phyloP scores from a whole-genome alignment of 1,140 invertebrate genomes.

The Mamestra configurata region DNA sequence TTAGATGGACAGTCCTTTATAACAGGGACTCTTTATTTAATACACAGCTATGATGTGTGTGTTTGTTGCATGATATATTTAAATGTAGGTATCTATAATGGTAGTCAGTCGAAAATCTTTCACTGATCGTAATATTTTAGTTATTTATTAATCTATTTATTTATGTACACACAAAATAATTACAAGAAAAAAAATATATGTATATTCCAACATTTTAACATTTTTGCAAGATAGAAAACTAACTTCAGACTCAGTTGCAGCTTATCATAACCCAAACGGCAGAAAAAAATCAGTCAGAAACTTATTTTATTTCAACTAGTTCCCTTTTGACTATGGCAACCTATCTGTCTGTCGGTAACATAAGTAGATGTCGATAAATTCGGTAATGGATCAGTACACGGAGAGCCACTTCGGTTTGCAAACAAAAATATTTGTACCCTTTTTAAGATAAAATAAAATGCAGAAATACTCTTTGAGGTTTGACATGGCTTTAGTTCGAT shows the following conservation, averaged over 20 bases:
- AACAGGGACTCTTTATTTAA: background rate
- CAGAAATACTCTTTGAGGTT: background rate
- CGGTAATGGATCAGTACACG: constrained; percentile 39
- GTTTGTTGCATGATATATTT: background rate
- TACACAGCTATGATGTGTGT: background rate
- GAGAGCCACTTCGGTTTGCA: constrained; percentile 5
- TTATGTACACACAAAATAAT: too few relatives aligned
- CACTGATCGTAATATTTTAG: too few relatives aligned
- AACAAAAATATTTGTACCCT: constrained; percentile 22
- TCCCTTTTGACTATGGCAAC: background rate
- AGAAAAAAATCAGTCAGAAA: background rate
- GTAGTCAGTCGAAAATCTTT: too few relatives aligned
- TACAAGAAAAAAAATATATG: too few relatives aligned
- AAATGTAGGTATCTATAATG: background rate
- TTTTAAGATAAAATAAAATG: background rate
- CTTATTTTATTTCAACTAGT: constrained; percentile 2
- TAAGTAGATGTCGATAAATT: constrained; percentile 20
- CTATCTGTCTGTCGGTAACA: background rate
- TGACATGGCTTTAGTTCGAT: too few relatives aligned
- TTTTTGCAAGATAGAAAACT: too few relatives aligned
- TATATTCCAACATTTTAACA: too few relatives aligned
- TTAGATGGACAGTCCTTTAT: background rate
- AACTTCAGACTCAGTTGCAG: too few relatives aligned
- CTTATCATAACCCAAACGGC: too few relatives aligned
- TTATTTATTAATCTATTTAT: too few relatives aligned